Evolutionary conservation across 2,113 vertebrate species (phyloP).

Genomic region (Gyps fulvus): DNA sequence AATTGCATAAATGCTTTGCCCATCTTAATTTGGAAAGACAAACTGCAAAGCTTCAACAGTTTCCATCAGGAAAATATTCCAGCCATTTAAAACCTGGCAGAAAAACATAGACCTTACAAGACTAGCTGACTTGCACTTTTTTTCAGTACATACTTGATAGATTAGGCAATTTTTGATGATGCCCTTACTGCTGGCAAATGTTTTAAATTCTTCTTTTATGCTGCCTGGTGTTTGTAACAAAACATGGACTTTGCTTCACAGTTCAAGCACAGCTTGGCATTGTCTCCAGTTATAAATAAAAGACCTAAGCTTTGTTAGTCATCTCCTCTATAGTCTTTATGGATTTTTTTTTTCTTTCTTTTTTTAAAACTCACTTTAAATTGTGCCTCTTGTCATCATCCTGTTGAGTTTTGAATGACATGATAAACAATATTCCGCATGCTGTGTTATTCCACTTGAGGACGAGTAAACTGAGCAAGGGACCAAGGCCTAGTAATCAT

Average conservation of each 20-base stretch:
- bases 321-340: not conserved
- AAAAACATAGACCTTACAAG: not conserved
- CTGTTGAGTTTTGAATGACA: not conserved
- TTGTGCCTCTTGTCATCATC: not conserved
- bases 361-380: not conserved
- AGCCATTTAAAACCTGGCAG: not conserved
- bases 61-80: not conserved
- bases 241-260: not conserved
- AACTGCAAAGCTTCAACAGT: not conserved
- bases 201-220: not conserved
- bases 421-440: not conserved
- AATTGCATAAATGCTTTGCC: not conserved
- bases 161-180: not conserved
- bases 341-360: not conserved
- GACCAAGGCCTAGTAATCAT: not conserved
- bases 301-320: not conserved
- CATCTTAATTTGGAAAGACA: not conserved
- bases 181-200: not conserved
- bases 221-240: not conserved
- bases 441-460: too few relatives aligned
- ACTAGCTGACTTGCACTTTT: not conserved
- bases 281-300: not conserved
- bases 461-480: not conserved
- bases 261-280: not conserved
- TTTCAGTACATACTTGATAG: not conserved